Conservation (phyloP, 2,888 invertebrate genomes). For the Ichneumon xanthorius region DNA sequence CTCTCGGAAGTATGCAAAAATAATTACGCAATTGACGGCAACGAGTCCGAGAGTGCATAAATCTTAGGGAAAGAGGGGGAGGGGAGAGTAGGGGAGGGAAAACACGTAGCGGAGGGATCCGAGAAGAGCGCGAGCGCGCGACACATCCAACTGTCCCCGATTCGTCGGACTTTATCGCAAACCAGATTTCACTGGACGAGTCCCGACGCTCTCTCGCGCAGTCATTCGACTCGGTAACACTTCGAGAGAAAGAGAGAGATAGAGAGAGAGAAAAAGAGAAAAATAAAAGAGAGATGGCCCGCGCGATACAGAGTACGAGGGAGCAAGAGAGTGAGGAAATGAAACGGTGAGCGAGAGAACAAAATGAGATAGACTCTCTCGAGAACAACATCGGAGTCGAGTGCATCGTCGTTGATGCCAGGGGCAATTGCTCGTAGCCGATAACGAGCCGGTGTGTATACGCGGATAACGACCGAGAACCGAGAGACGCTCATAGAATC, state of each 20-base stretch:
- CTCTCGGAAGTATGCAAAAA: background rate
- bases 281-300: background rate
- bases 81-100: background rate
- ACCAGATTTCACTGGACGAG: constrained; percentile 61
- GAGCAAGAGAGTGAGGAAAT: background rate
- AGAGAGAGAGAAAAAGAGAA: constrained; percentile 10
- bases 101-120: background rate
- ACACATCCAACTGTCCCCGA: constrained; percentile 48
- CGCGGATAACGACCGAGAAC: constrained; percentile 41
- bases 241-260: constrained; percentile 7
- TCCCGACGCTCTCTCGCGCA: constrained; percentile 23
- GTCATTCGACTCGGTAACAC: constrained; percentile 14
- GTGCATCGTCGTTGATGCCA: constrained; percentile 40
- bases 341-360: background rate
- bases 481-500: background rate
- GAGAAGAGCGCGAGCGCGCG: constrained; percentile 9
- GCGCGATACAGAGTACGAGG: background rate
- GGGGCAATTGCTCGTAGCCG: constrained; percentile 51
- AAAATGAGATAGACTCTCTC: background rate
- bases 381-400: constrained; percentile 32
- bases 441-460: constrained; percentile 45
- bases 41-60: too few relatives aligned
- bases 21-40: too few relatives aligned
- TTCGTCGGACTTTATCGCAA: constrained; percentile 51
- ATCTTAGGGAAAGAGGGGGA: too few relatives aligned